These are phyloP conservation scores for Tetragonula carbonaria DNA, from an alignment of 2,888 invertebrate genomes.

Conservation along the genomic window DNA sequence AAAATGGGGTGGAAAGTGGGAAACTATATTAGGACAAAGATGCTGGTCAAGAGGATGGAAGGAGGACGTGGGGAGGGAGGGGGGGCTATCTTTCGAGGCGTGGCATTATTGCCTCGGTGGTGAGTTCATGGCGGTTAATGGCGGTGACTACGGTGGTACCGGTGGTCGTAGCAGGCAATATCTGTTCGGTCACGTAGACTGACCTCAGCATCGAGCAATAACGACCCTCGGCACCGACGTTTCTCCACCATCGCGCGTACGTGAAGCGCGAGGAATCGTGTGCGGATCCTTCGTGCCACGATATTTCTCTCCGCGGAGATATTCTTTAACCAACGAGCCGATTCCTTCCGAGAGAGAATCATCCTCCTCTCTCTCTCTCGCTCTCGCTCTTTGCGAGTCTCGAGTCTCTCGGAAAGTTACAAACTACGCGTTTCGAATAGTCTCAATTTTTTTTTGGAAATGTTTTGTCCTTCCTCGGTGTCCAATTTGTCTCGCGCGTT, in stretches of 20 bases:
- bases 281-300: background rate
- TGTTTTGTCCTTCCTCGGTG: no score
- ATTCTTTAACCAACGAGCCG: conserved; percentile 20
- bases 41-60: conserved; percentile 32
- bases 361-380: background rate
- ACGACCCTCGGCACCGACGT: conserved; percentile 71
- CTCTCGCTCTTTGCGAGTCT: background rate
- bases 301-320: conserved; percentile 29
- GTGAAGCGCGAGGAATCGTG: conserved; percentile 28
- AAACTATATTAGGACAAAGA: conserved; percentile 56
- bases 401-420: no score
- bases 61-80: no score
- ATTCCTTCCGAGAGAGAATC: background rate
- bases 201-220: conserved; percentile 83
- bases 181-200: conserved; percentile 83
- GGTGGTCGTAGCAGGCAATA: conserved; percentile 79
- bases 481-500: no score
- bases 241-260: conserved; percentile 63
- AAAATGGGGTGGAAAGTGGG: conserved; percentile 35
- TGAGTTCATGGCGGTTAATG: conserved; percentile 74
- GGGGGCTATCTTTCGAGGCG: conserved; percentile 69
- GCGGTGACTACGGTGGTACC: conserved; percentile 75
- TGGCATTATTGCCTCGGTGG: conserved; percentile 80
- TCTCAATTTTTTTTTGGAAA: no score
- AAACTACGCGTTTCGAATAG: no score